Evolutionary conservation across 2,113 vertebrate genomes (phyloP).

Genomic region (Erythrolamprus reginae): DNA sequence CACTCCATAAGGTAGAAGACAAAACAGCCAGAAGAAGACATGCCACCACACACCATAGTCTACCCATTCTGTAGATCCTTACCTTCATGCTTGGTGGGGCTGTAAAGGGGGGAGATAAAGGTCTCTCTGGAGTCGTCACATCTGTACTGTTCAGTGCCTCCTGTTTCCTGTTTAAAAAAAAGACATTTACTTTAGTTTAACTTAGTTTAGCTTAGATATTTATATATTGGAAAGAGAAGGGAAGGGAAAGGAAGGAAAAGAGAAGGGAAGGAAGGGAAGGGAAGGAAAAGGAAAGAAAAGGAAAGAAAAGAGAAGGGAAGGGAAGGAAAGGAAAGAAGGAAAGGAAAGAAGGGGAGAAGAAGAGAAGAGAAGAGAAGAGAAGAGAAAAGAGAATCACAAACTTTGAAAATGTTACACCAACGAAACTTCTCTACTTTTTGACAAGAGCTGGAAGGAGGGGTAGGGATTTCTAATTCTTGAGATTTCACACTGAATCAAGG

Average conservation of each 20-base stretch:
- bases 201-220: neutral
- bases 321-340: neutral
- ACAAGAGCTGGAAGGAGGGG: neutral
- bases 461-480: neutral
- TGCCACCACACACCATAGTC: neutral
- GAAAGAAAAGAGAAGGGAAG: neutral
- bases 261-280: neutral
- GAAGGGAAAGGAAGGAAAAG: neutral
- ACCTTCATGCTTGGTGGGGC: slow-evolving; percentile 94
- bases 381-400: neutral
- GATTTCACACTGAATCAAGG: rapidly evolving
- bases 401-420: neutral
- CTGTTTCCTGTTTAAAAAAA: slow-evolving; percentile 81
- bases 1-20: neutral
- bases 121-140: slow-evolving; percentile 79
- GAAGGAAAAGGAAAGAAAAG: neutral
- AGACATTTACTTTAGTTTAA: slow-evolving; percentile 8
- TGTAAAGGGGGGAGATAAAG: slow-evolving; percentile 86
- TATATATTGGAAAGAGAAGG: neutral
- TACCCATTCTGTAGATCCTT: slow-evolving; percentile 34
- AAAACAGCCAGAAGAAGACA: neutral
- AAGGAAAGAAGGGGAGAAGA: neutral
- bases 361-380: neutral
- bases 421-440: neutral
- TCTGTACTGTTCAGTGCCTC: slow-evolving; percentile 85